phyloP scores from a whole-genome alignment of 2,888 invertebrate species.

The Nomada lathburiana region DNA sequence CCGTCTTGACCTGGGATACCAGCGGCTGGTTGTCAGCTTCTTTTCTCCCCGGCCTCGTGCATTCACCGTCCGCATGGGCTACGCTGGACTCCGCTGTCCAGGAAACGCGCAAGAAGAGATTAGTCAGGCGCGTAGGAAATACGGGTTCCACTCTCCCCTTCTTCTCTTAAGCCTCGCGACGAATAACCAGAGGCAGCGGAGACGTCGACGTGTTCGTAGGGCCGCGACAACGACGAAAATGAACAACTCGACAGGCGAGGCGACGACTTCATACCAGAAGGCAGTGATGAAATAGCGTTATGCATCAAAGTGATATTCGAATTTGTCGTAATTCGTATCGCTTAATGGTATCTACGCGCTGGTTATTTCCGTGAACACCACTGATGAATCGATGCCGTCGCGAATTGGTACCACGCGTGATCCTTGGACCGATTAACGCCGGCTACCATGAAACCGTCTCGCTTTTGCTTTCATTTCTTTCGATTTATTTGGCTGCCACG shows the following conservation, averaged over 20 bases:
- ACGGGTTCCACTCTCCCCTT: slow-evolving; percentile 20
- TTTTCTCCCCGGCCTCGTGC: not conserved
- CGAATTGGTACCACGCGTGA: slow-evolving; percentile 48
- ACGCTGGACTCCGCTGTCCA: slow-evolving; percentile 11
- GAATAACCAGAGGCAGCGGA: slow-evolving; percentile 37
- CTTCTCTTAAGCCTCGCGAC: slow-evolving; percentile 19
- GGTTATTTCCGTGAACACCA: slow-evolving; percentile 62
- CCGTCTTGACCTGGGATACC: slow-evolving; percentile 65
- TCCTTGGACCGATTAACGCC: slow-evolving; percentile 38
- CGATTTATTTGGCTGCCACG: slow-evolving; percentile 28
- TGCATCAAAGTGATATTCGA: slow-evolving; percentile 78
- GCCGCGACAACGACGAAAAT: slow-evolving; percentile 54
- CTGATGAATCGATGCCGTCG: slow-evolving; percentile 62
- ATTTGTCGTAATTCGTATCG: slow-evolving; percentile 79
- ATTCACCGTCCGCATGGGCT: slow-evolving; percentile 34
- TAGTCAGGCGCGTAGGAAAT: slow-evolving; percentile 65
- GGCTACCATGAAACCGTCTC: slow-evolving; percentile 7
- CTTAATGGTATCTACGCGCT: slow-evolving; percentile 64
- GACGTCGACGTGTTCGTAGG: slow-evolving; percentile 51
- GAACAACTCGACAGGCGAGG: slow-evolving; percentile 45
- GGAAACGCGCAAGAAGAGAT: slow-evolving; percentile 70
- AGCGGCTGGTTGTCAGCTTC: slow-evolving; percentile 5
- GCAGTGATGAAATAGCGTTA: slow-evolving; percentile 75
- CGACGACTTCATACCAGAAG: slow-evolving; percentile 72
- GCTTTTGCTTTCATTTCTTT: slow-evolving; percentile 43